Conservation (phyloP, 2,797 vertebrate genomes). For the Bradypodion ventrale region DNA sequence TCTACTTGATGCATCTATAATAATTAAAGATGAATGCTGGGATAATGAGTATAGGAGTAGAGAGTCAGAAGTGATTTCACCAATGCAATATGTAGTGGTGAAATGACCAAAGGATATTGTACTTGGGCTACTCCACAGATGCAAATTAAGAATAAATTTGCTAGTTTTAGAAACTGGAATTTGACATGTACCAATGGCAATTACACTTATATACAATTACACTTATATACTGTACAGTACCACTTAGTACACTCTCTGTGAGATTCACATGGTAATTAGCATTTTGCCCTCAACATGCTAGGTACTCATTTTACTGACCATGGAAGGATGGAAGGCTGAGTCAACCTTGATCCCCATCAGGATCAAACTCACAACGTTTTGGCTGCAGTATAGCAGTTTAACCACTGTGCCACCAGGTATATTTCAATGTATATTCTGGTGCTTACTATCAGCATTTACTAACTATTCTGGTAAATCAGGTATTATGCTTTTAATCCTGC, state of each 20-base stretch:
- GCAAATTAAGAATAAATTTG: slow-evolving; percentile 45
- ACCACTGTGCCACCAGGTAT: too few species aligned
- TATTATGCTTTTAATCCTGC: slow-evolving; percentile 25
- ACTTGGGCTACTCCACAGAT: slow-evolving; percentile 24
- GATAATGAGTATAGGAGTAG: slow-evolving; percentile 13
- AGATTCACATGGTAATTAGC: too few species aligned
- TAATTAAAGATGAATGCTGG: slow-evolving; percentile 34
- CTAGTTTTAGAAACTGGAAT: slow-evolving; percentile 59
- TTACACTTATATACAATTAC: too few species aligned
- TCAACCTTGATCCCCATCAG: too few species aligned
- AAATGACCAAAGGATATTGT: background rate
- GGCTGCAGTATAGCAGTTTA: too few species aligned
- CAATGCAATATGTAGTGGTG: slow-evolving; percentile 15
- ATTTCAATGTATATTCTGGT: slow-evolving; percentile 38
- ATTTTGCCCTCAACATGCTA: too few species aligned
- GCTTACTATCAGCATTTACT: slow-evolving; percentile 53
- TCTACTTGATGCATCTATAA: slow-evolving; percentile 47
- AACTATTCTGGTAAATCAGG: slow-evolving; percentile 48
- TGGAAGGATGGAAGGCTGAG: too few species aligned
- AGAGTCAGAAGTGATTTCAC: slow-evolving; percentile 19
- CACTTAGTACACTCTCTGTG: too few species aligned
- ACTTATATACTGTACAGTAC: too few species aligned
- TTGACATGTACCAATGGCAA: too few species aligned
- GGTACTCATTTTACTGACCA: too few species aligned
- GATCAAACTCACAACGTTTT: too few species aligned